Evolutionary conservation across 2,888 invertebrate species (phyloP), one percentile per base, ranked within the genome.

Genomic region (Lapara coniferarum): DNA sequence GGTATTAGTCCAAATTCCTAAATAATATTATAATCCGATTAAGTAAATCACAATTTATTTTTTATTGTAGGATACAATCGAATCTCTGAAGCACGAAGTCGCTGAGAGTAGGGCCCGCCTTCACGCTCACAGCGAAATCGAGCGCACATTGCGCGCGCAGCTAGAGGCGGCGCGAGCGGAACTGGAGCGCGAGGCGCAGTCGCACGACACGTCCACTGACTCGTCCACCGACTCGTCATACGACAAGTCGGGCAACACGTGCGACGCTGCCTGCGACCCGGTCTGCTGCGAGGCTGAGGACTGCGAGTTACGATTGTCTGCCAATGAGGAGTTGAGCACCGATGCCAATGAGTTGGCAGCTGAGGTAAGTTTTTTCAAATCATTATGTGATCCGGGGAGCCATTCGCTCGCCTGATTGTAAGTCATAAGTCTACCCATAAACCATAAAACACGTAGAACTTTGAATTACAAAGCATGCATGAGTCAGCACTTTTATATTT

Each of bases 221-320:
- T 25, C 25, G 25, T 25, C 72, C 75, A 71, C 71, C 57, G 77
- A 77, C 70, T 37, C 74, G 69, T 76, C 79, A 70, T 70, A 67
- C 79, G 83, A 86, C 74, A 83, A 80, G 73, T 81, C 84, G 70
- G 85, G 85, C 81, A 83, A 83, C 79, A 87, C 78, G 81, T 86
- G 90, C 79, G 92, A 92, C 77, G 92, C 92, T 16, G 92, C 92
- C 19, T 93, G 93, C 78, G 93, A 93, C 79, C 93, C 93, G 4
- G 90, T 92, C 68, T 86, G 83, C 78, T 88, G 90, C 72, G 91
- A 90, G 70, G 82, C 81, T 70, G 91, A 81, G 83, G 94, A 86
- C 76, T 95, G 79, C 78, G 87, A 84, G 77, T 76, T 81, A 78
- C 89, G 81, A 84, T 84, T 86, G 76, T 86, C 78, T 75, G 85